Conservation (phyloP, 1,140 invertebrate species). For the Drosophila tropicalis region DNA sequence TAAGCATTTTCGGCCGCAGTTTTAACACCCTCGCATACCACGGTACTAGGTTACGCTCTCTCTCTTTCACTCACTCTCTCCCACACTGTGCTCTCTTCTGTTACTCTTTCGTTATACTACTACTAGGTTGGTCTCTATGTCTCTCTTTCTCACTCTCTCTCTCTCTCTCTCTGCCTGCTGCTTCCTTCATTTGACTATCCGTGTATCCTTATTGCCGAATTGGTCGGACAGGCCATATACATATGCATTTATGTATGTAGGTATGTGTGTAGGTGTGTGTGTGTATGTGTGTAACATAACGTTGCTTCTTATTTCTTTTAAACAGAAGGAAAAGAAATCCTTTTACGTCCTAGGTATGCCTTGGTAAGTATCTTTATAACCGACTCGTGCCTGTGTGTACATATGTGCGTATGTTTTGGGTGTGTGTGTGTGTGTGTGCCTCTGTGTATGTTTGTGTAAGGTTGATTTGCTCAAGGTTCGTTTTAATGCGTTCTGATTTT, state of each 20-base stretch:
- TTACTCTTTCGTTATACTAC: not conserved
- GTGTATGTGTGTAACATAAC: conserved; percentile 34
- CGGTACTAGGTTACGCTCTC: conserved; percentile 25
- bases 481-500: conserved; percentile 73
- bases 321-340: conserved; percentile 55
- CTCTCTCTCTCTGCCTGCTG: conserved; percentile 23
- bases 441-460: conserved; percentile 60
- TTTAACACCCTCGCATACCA: conserved; percentile 52
- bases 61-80: conserved; percentile 21
- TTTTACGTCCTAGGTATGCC: conserved; percentile 53
- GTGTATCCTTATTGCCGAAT: conserved; percentile 69
- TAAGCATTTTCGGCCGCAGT: conserved; percentile 45
- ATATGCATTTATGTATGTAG: not conserved
- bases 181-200: conserved; percentile 55
- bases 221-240: conserved; percentile 32
- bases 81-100: not conserved
- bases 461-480: conserved; percentile 73
- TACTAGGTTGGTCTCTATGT: not conserved
- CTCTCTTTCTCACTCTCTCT: conserved; percentile 18
- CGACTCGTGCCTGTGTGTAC: conserved; percentile 21
- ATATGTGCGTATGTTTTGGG: too few relatives aligned
- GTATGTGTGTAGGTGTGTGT: not conserved
- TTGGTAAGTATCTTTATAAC: conserved; percentile 9
- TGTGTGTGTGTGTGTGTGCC: conserved; percentile 28
- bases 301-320: conserved; percentile 53